phyloP scores from a whole-genome alignment of 2,113 vertebrate genomes.

The Aplodontia rufa region DNA sequence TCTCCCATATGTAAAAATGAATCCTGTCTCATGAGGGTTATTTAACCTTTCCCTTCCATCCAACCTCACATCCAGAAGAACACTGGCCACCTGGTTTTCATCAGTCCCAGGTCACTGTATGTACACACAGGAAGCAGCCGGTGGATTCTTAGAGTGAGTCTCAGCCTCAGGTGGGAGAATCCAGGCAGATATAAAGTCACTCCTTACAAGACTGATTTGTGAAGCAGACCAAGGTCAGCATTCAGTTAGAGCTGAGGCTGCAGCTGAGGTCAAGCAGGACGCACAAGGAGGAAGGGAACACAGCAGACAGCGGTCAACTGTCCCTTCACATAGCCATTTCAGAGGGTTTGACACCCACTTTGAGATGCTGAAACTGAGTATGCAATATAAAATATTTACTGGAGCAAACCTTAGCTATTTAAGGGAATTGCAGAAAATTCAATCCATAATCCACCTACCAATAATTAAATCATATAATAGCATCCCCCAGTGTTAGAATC shows the following conservation, averaged over 20 bases:
- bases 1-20: neutral
- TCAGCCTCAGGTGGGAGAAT: neutral
- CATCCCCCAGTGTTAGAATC: neutral
- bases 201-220: conserved; percentile 32
- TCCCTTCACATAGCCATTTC: neutral
- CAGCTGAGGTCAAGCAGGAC: neutral
- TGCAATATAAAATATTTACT: neutral
- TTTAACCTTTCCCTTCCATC: neutral
- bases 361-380: neutral
- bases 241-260: neutral
- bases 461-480: neutral
- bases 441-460: neutral
- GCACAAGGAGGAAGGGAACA: neutral
- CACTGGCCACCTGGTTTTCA: too few relatives aligned
- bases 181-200: neutral
- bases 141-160: neutral
- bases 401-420: neutral
- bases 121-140: neutral
- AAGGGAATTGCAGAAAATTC: neutral
- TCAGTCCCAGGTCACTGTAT: too few relatives aligned
- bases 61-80: neutral
- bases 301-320: neutral
- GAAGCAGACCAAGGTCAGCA: neutral
- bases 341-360: neutral
- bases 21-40: neutral